phyloP scores from a whole-genome alignment of 2,888 invertebrate genomes.

The Cordilura impudica region DNA sequence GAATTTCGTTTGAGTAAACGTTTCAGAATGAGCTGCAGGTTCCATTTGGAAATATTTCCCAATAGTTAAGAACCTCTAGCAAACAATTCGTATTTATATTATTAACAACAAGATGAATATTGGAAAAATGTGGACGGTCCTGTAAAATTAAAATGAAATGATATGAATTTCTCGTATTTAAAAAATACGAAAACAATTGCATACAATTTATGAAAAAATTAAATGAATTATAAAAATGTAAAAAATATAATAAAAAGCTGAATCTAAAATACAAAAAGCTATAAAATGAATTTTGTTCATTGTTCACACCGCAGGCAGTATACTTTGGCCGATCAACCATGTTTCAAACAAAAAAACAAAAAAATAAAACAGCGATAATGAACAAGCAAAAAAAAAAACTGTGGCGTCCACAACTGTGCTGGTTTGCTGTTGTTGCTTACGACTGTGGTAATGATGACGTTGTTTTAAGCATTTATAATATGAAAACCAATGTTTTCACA shows the following conservation, averaged over 20 bases:
- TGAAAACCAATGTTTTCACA: slow-evolving; percentile 1
- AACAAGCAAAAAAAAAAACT: background rate
- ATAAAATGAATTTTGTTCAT: slow-evolving; percentile 4
- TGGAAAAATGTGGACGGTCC: too few relatives aligned
- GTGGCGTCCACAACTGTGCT: slow-evolving; percentile 12
- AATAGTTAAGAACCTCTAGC: too few relatives aligned
- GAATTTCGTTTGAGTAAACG: too few relatives aligned
- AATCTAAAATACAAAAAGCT: background rate
- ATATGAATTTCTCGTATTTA: too few relatives aligned
- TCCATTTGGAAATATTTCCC: too few relatives aligned
- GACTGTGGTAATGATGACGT: slow-evolving; percentile 1
- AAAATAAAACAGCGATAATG: slow-evolving; percentile 12
- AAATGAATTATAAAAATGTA: background rate
- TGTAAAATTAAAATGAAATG: too few relatives aligned
- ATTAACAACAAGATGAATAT: too few relatives aligned
- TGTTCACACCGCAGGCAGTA: slow-evolving; percentile 48
- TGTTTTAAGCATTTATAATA: slow-evolving; percentile 19
- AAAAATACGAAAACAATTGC: too few relatives aligned
- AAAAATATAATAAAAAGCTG: background rate
- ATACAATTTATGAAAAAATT: background rate
- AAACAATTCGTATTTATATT: too few relatives aligned
- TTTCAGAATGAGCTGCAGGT: too few relatives aligned
- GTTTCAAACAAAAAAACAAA: too few relatives aligned
- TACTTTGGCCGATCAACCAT: slow-evolving; percentile 13
- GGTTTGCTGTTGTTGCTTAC: background rate